phyloP scores from a whole-genome alignment of 2,888 invertebrate genomes.

The Scaptomyza caliginosa region DNA sequence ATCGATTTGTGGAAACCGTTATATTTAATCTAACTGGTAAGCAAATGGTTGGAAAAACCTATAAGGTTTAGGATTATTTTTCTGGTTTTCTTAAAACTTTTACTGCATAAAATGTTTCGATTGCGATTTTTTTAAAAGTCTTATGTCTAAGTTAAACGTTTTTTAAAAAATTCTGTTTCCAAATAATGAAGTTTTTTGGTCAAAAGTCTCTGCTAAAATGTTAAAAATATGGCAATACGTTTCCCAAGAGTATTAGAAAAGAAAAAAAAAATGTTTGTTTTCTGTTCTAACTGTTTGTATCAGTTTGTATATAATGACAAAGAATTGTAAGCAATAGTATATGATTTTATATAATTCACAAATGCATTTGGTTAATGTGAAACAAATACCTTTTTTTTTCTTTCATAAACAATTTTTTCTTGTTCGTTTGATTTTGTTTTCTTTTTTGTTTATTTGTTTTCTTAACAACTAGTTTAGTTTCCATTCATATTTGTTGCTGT shows the following conservation, averaged over 20 bases:
- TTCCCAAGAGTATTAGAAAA: not conserved
- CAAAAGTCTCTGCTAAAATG: not conserved
- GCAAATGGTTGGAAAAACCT: no score
- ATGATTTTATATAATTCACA: not conserved
- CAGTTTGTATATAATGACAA: not conserved
- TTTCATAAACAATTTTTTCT: not conserved
- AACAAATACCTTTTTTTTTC: conserved; percentile 8
- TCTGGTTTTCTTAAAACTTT: no score
- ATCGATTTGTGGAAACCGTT: no score
- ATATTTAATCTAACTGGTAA: no score
- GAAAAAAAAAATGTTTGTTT: not conserved
- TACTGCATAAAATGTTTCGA: no score
- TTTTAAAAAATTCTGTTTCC: not conserved
- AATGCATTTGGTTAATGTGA: not conserved
- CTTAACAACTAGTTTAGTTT: conserved; percentile 58
- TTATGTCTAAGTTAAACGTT: not conserved
- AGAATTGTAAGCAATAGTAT: no score
- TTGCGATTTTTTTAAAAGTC: no score
- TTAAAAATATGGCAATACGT: no score
- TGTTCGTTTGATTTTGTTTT: not conserved
- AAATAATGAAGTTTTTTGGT: not conserved
- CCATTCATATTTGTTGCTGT: conserved; percentile 34
- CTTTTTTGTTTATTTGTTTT: conserved; percentile 50
- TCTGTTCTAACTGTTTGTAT: not conserved
- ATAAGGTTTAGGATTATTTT: no score